Evolutionary conservation across 2,888 invertebrate genomes (phyloP).

Genomic region (Tortricodes alternella): DNA sequence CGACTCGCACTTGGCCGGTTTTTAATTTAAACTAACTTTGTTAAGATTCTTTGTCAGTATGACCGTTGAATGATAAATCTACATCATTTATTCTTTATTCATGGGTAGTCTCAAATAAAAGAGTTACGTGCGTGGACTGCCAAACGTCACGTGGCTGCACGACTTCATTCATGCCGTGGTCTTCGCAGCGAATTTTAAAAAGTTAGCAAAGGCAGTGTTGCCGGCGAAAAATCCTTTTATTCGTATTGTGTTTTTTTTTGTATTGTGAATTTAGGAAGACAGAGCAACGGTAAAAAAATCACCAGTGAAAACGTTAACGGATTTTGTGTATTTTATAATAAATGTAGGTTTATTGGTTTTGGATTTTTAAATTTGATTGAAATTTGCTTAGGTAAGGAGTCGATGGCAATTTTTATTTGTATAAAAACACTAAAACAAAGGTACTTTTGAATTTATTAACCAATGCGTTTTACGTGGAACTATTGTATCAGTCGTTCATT

Average conservation of each 20-base stretch:
- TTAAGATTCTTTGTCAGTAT: background rate
- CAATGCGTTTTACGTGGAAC: too few species aligned
- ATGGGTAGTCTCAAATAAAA: background rate
- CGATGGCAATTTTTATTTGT: too few species aligned
- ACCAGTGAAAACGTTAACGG: background rate
- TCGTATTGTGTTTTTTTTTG: background rate
- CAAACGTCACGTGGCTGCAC: background rate
- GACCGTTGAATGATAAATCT: constrained; percentile 3
- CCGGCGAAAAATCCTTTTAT: background rate
- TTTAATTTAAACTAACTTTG: background rate
- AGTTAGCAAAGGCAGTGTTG: background rate
- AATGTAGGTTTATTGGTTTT: too few species aligned
- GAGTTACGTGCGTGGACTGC: background rate
- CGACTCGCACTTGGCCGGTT: too few species aligned
- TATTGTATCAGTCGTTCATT: too few species aligned
- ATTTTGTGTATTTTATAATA: too few species aligned
- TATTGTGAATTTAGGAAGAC: background rate
- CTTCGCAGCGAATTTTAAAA: constrained; percentile 4
- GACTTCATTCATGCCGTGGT: background rate
- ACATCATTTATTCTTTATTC: constrained; percentile 5
- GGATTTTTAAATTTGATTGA: too few species aligned
- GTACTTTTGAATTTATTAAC: too few species aligned
- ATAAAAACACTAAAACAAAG: too few species aligned
- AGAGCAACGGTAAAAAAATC: too few species aligned
- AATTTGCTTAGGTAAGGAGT: too few species aligned